Base-by-base conservation (phyloP, 2,888 invertebrate species). In the Mimas tiliae region DNA sequence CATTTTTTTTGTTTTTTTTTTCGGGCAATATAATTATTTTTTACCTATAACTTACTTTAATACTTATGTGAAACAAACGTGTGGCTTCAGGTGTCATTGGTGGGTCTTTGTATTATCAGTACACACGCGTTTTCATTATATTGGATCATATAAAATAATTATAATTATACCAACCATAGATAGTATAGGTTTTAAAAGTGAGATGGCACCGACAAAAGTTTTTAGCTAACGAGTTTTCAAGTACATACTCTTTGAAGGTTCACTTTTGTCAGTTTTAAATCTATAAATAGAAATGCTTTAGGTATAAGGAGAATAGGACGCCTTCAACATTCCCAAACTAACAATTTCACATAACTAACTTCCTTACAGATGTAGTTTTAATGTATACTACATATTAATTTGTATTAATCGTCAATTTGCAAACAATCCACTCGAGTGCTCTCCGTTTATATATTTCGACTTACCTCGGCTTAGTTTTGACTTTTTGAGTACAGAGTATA, bases 31-130 rank as follows among this genome's bases (percentile, higher is more conserved):
- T 86, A 82, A 82, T 87, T 87, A 82, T 82, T 83, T 85, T 85
- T 91, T 90, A 89, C 85, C 89, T 92, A 89, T 83, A 90, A 89
- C 92, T 93, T 91, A 92, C 82, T 89, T n/a, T 92, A 93, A 93
- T 92, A 92, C 93, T 92, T 91, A 93, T 83, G 87, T 86, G 86
- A 85, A 90, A 82, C 85, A 89, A 86, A 91, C 91, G 90, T 89
- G 92, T 91, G 91, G 89, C 88, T 87, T 89, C 86, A 83, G 90
- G 85, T 91, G 91, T 89, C 85, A 88, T 92, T 91, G 93, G 93
- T 92, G 93, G 93, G 89, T 91, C 86, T 90, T 88, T 88, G 87
- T 88, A 86, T 88, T 80, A 78, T 75, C 79, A 83, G 77, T 82
- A 83, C 81, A 89, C 89, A 89, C 90, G 86, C 84, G 84, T 81